Conservation (phyloP, 1,140 invertebrate genomes). For the Saccostrea echinata region DNA sequence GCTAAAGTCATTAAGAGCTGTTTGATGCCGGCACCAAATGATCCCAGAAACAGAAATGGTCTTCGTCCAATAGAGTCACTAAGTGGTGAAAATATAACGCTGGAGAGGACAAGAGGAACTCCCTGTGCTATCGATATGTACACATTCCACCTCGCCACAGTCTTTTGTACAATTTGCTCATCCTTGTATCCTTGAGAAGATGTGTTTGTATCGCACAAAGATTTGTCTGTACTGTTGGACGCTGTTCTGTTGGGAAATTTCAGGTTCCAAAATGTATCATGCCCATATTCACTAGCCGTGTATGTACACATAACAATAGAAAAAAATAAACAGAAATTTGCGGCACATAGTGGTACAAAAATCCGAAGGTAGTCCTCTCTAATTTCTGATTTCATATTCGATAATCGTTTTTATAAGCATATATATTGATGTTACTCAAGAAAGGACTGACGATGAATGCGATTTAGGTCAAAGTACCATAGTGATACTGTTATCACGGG, state of each 20-base stretch:
- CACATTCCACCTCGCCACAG: background rate
- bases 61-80: background rate
- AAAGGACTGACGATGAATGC: no score
- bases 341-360: background rate
- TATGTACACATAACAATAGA: background rate
- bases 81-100: background rate
- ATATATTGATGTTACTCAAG: no score
- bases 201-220: constrained; percentile 4
- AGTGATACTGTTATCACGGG: no score
- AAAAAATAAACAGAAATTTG: constrained; percentile 19
- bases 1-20: no score
- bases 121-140: background rate
- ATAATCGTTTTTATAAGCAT: background rate
- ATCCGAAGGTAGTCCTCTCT: background rate
- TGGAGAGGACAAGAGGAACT: background rate
- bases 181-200: background rate
- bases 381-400: background rate
- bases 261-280: background rate
- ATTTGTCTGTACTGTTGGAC: background rate
- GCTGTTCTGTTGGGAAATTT: background rate
- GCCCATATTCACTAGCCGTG: background rate
- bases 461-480: no score
- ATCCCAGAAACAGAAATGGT: background rate
- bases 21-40: no score
- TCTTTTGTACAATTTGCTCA: background rate